Evolutionary conservation across 1,140 invertebrate genomes (phyloP).

Genomic region (Elymnias hypermnestra): DNA sequence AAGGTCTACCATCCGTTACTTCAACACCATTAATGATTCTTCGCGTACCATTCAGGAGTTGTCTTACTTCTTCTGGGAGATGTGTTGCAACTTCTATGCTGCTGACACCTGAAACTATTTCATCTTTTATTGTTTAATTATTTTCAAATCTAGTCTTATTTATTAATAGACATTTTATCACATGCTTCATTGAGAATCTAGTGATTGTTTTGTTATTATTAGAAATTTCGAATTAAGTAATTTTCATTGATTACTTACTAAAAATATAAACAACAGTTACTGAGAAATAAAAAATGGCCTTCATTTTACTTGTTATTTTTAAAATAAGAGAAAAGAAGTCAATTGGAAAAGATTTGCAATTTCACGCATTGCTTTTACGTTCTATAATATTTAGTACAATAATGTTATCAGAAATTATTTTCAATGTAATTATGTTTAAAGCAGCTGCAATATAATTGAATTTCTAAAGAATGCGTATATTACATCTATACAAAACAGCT

Average conservation of each 20-base stretch:
- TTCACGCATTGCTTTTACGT: conserved; percentile 15
- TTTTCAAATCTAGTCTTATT: too few relatives aligned
- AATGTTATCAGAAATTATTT: neutral
- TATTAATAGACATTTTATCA: too few relatives aligned
- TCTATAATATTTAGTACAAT: neutral
- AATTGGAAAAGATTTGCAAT: conserved; percentile 9
- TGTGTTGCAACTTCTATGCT: conserved; percentile 42
- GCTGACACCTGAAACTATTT: conserved; percentile 33
- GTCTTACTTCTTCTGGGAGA: conserved; percentile 33
- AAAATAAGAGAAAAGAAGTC: neutral
- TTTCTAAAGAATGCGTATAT: too few relatives aligned
- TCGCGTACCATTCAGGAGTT: conserved; percentile 42
- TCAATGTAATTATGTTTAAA: neutral
- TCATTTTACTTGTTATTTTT: conserved; percentile 3
- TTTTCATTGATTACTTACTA: conserved; percentile 16
- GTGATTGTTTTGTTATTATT: too few relatives aligned
- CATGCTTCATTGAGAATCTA: too few relatives aligned
- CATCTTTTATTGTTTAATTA: too few relatives aligned
- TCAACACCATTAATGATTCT: conserved; percentile 53
- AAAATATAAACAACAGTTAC: conserved; percentile 12
- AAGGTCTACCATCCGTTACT: conserved; percentile 47
- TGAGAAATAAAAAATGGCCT: neutral
- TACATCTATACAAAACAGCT: too few relatives aligned
- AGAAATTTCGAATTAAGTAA: too few relatives aligned
- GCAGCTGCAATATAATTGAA: neutral